phyloP scores from a whole-genome alignment of 1,140 invertebrate genomes.

The Drosophila kurseongensis region DNA sequence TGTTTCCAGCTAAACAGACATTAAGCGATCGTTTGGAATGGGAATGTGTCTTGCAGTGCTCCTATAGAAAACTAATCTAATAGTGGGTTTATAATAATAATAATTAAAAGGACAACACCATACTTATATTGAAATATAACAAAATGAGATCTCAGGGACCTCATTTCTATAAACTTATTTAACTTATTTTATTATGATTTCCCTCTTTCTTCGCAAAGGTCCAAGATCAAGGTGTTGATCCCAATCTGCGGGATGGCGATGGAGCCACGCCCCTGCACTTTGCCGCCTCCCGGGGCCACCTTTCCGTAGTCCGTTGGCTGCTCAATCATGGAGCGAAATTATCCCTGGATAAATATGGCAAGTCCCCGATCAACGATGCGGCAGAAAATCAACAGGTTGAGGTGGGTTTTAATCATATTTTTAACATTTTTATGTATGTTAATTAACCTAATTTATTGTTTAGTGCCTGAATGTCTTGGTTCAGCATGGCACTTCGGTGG shows the following conservation, averaged over 20 bases:
- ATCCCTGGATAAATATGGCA: constrained; percentile 92
- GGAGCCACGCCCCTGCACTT: constrained; percentile 92
- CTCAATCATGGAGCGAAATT: constrained; percentile 91
- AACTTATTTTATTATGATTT: neutral
- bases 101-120: too few relatives aligned
- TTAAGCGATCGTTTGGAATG: neutral
- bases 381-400: constrained; percentile 95
- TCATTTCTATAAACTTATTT: too few relatives aligned
- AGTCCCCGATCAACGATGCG: constrained; percentile 94
- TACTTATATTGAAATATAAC: neutral
- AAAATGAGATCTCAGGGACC: too few relatives aligned
- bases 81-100: too few relatives aligned
- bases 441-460: constrained; percentile 39
- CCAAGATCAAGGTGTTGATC: constrained; percentile 92
- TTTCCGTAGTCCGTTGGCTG: constrained; percentile 93
- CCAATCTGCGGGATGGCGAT: constrained; percentile 93
- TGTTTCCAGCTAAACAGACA: neutral
- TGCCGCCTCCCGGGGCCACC: constrained; percentile 92
- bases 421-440: too few relatives aligned
- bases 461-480: constrained; percentile 91
- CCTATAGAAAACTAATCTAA: too few relatives aligned
- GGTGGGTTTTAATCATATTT: constrained; percentile 86
- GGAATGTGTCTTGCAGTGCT: neutral
- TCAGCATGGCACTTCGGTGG: constrained; percentile 89
- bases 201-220: constrained; percentile 85